Conservation (phyloP, 2,888 invertebrate genomes). For the Coleophora deauratella region DNA sequence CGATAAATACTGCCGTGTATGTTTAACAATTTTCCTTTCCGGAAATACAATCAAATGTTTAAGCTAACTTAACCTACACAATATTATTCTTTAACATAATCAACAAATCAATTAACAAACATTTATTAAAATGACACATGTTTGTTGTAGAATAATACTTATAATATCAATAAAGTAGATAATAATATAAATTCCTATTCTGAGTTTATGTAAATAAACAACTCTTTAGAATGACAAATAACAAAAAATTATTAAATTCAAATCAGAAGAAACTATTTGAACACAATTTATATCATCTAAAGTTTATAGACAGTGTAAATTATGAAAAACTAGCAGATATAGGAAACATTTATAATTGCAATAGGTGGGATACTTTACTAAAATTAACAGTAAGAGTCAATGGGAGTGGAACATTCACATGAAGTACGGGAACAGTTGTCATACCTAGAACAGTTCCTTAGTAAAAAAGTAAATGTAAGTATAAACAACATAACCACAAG, state of each 20-base stretch:
- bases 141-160: slow-evolving; percentile 31
- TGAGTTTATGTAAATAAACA: slow-evolving; percentile 31
- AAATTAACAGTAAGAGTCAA: slow-evolving; percentile 35
- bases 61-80: slow-evolving; percentile 28
- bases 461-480: too few relatives aligned
- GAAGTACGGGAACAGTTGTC: slow-evolving; percentile 29
- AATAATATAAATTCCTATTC: slow-evolving; percentile 32
- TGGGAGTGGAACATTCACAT: slow-evolving; percentile 45
- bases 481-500: too few relatives aligned
- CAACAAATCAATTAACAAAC: slow-evolving; percentile 29
- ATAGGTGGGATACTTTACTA: slow-evolving; percentile 54
- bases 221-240: slow-evolving; percentile 27
- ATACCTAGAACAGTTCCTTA: slow-evolving; percentile 12
- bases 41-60: slow-evolving; percentile 22
- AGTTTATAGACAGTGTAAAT: slow-evolving; percentile 25
- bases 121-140: slow-evolving; percentile 37
- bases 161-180: slow-evolving; percentile 37
- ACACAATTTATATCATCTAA: slow-evolving; percentile 33
- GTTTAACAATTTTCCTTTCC: slow-evolving; percentile 26
- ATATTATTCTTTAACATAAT: slow-evolving; percentile 32
- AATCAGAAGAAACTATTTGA: slow-evolving; percentile 31
- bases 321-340: slow-evolving; percentile 22
- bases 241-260: slow-evolving; percentile 53
- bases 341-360: slow-evolving; percentile 34
- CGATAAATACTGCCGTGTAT: slow-evolving; percentile 43